A percentile compares a stretch with the other conserved stretches of the same genome.
Evolutionary conservation across 2,797 vertebrate genomes (phyloP).

Genomic region (Macroramphosus scolopax): DNA sequence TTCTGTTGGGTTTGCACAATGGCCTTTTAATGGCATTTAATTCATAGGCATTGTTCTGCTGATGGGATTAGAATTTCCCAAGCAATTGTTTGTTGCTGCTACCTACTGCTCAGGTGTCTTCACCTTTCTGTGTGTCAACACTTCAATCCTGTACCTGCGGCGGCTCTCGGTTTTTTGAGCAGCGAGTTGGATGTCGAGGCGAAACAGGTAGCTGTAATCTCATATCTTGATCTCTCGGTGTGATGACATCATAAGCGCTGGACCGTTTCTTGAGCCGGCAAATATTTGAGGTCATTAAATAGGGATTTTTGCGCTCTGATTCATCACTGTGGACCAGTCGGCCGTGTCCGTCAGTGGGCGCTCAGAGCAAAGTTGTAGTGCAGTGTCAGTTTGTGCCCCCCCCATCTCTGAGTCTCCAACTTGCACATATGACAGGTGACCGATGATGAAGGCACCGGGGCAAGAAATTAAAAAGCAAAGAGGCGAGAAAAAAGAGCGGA

Average conservation of each 20-base stretch:
- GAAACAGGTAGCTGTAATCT: conserved; percentile 9
- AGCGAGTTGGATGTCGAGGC: neutral
- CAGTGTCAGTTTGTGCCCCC: conserved; percentile 40
- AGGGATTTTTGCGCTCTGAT: conserved; percentile 31
- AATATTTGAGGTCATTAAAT: conserved; percentile 21
- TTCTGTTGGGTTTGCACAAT: no score
- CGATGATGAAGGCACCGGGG: conserved; percentile 74
- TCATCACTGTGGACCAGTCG: conserved; percentile 25
- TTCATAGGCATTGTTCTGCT: no score
- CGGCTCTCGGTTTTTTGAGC: no score
- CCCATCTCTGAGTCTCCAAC: conserved; percentile 32
- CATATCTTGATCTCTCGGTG: neutral
- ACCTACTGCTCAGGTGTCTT: no score
- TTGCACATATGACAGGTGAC: conserved; percentile 71
- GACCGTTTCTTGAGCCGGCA: neutral
- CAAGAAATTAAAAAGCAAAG: conserved; percentile 78
- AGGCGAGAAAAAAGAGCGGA: conserved; percentile 57
- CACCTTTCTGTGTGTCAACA: no score
- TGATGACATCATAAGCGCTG: conserved; percentile 30
- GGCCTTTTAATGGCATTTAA: no score
- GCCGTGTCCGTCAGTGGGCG: conserved; percentile 25
- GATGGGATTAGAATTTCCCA: no score
- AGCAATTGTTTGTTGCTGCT: no score
- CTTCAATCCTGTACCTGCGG: no score
- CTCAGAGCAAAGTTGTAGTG: conserved; percentile 52